Percentiles rank a stretch among this genome's conserved stretches.
Conservation (phyloP, 2,797 vertebrate genomes). For the Nothura maculosa region DNA sequence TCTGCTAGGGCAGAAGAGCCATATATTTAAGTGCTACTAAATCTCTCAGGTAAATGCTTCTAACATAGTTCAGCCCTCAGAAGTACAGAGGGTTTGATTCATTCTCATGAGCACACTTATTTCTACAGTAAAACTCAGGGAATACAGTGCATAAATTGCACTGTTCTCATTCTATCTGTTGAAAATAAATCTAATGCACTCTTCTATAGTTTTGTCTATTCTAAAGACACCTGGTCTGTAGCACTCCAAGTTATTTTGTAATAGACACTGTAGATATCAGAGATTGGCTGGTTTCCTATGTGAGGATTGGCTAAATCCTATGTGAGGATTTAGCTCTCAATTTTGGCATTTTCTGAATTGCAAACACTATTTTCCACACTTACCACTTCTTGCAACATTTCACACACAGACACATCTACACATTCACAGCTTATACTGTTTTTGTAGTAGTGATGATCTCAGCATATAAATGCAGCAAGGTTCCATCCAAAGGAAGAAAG, state of each 20-base stretch:
- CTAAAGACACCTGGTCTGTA: not conserved
- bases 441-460: not conserved
- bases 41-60: not conserved
- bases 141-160: not conserved
- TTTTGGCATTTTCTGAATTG: not conserved
- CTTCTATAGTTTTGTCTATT: not conserved
- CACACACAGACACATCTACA: not conserved
- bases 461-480: not conserved
- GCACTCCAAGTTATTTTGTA: rapidly evolving
- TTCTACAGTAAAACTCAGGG: not conserved
- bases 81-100: not conserved
- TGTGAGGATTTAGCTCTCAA: not conserved
- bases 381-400: not conserved
- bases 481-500: not conserved
- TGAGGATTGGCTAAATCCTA: not conserved
- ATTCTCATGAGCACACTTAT: not conserved
- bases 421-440: not conserved
- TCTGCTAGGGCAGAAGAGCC: rapidly evolving
- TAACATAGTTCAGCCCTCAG: not conserved
- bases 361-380: not conserved
- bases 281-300: not conserved
- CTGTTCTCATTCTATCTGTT: not conserved
- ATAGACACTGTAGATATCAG: not conserved
- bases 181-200: not conserved
- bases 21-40: not conserved